Base-by-base conservation (phyloP, 2,888 invertebrate genomes). In the Nineta flava region DNA sequence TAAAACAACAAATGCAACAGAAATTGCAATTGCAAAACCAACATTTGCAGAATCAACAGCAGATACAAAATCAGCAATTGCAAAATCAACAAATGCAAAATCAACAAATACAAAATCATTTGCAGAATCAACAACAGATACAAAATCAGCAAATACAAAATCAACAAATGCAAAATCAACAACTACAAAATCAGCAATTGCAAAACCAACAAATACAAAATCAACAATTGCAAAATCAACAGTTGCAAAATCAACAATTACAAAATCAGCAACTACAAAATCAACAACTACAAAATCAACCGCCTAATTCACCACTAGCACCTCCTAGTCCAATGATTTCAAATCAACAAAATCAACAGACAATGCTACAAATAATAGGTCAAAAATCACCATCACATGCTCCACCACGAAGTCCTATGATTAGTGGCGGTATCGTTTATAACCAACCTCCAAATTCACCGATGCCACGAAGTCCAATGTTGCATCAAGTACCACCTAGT, bases 401-500 rank as follows among this genome's bases (percentile, higher is more conserved):
- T 63, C 65, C 69, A 9, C 66, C 66, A 32, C 64, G 67, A 53
- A 69, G 69, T 56, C 67, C 68, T 1, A 64, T 67, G 63, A 55
- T 66, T 45, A 48, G 52, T 38, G 55, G 66, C 42, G 50, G 52
- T 34, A 48, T 52, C 50, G 56, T 17, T 9, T 31, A 54, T 48
- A 57, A 58, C 26, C 61, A 60, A 46, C 75, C 74, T 52, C 76
- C 78, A 1, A 67, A 71, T 43, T 77, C 78, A 1, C 79, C 79
- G 2, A 67, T 75, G 54, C 64, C 75, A 2, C 67, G 76, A 32
- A 75, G 76, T 38, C 76, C 75, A n/a, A 74, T 71, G 55, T 70
- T 75, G 53, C 71, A 73, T 53, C 62, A 65, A 31, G 62, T 63
- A 26, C 71, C 71, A 6, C 70, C 71, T 5, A 71, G 65, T 52